phyloP scores from a whole-genome alignment of 2,113 vertebrate species.

The Theristicus caerulescens region DNA sequence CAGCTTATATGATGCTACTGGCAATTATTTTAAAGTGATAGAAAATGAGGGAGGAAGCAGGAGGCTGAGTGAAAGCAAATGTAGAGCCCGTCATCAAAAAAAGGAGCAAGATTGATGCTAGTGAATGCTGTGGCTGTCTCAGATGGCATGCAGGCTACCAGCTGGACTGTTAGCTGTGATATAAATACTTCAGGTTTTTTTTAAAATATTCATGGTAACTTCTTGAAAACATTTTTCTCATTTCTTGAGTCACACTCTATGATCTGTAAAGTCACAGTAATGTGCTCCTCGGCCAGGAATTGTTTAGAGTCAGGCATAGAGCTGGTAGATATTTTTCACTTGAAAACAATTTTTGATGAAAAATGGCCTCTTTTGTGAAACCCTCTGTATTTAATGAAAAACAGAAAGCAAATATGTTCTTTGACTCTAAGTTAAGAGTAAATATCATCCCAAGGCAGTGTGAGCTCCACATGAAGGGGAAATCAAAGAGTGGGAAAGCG shows the following conservation, averaged over 20 bases:
- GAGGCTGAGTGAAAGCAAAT: slow-evolving; percentile 56
- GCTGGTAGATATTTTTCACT: slow-evolving; percentile 55
- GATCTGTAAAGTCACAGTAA: slow-evolving; percentile 32
- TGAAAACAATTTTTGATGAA: slow-evolving; percentile 58
- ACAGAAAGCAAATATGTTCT: slow-evolving; percentile 56
- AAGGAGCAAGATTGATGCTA: slow-evolving; percentile 28
- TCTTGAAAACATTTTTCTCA: slow-evolving; percentile 46
- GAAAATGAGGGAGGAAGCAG: slow-evolving; percentile 26
- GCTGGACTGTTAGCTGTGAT: slow-evolving; percentile 18
- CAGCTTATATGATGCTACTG: background rate
- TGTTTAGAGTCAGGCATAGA: slow-evolving; percentile 22
- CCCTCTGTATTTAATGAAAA: slow-evolving; percentile 61
- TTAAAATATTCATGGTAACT: background rate
- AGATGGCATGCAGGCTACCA: slow-evolving; percentile 51
- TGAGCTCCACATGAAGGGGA: slow-evolving; percentile 54
- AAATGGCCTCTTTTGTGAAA: slow-evolving; percentile 53
- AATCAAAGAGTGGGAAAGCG: slow-evolving; percentile 52
- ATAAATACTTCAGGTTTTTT: background rate
- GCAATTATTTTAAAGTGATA: slow-evolving; percentile 7
- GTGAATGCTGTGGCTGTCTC: slow-evolving; percentile 18
- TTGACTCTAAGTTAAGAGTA: slow-evolving; percentile 53
- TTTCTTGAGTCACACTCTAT: slow-evolving; percentile 42
- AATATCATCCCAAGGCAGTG: slow-evolving; percentile 55
- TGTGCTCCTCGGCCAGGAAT: background rate
- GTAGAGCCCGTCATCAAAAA: slow-evolving; percentile 25